Evolutionary conservation across 2,113 vertebrate genomes (phyloP), one percentile per base, ranked within the genome.

Genomic region (Hippocampus barbouri): DNA sequence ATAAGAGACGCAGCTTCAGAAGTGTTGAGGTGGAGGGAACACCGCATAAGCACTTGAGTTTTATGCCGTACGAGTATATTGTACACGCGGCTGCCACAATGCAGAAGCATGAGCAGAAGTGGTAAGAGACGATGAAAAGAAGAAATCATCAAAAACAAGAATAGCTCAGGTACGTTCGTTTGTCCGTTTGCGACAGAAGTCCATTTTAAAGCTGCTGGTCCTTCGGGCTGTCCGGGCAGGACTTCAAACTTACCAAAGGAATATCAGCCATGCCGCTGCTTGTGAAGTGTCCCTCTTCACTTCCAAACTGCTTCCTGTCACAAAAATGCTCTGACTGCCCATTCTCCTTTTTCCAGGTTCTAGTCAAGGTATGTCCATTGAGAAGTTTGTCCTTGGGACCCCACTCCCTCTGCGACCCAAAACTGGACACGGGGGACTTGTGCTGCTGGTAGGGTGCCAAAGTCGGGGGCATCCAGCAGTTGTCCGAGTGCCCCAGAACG

Each of bases 391-490:
- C 97, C 90, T 98, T 99, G 85, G 94, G 89, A 94, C 83, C 86
- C 90, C 97, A 99, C 87, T 98, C 97, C 90, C 96, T 95, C 89
- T 96, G 96, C 85, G 94, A 84, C 68, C 92, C 93, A 90, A 98
- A 99, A 75, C 94, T 94, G 68, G 96, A 95, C 71, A 97, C 92
- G 47, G 97, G 96, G 43, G 96, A 98, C 79, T 98, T 99, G 51
- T 96, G 95, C 81, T 97, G 96, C 81, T 96, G 95, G 85, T 96
- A 98, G 12, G 95, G 85, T 78, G 94, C 94, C 80, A 98, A 85
- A 47, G 90, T 93, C 5, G 96, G 96, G 34, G 97, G 97, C 97
- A 99, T 99, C 97, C 97, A 99, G 89, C 97, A 99, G 92, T 99
- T 98, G 93, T 99, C 97, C 66, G 97, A 99, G 82, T 99, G 97